Evolutionary conservation across 2,888 invertebrate genomes (phyloP).

Genomic region (Lapara coniferarum): DNA sequence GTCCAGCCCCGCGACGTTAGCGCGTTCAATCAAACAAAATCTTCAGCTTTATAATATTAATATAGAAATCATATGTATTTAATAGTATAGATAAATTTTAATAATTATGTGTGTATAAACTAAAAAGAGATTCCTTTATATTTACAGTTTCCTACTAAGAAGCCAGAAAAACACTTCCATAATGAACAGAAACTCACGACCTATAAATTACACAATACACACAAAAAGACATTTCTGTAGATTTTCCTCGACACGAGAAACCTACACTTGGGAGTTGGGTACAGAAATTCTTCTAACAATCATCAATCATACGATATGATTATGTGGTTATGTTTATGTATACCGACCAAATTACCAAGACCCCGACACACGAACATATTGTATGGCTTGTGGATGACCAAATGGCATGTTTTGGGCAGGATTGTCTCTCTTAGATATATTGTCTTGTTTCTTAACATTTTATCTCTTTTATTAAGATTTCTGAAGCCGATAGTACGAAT

Average conservation of each 20-base stretch:
- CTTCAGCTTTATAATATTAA: no score
- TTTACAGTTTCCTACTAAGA: no score
- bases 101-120: no score
- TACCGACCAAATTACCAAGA: neutral
- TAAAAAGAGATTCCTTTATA: no score
- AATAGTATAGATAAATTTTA: no score
- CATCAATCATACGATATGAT: conserved; percentile 67
- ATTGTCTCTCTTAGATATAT: neutral
- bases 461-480: no score
- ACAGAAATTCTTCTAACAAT: conserved; percentile 34
- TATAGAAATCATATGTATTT: no score
- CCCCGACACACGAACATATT: neutral
- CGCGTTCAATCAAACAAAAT: no score
- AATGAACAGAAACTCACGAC: neutral
- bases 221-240: neutral
- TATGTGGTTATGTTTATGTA: conserved; percentile 46
- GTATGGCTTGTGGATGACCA: neutral
- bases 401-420: neutral
- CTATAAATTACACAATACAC: neutral
- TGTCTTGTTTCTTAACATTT: no score
- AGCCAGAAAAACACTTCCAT: no score
- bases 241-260: neutral
- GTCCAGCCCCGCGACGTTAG: no score
- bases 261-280: neutral
- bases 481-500: no score